A percentile compares a stretch with the other conserved stretches of the same genome.
phyloP scores from a whole-genome alignment of 2,888 invertebrate genomes.

The Agrochola macilenta region DNA sequence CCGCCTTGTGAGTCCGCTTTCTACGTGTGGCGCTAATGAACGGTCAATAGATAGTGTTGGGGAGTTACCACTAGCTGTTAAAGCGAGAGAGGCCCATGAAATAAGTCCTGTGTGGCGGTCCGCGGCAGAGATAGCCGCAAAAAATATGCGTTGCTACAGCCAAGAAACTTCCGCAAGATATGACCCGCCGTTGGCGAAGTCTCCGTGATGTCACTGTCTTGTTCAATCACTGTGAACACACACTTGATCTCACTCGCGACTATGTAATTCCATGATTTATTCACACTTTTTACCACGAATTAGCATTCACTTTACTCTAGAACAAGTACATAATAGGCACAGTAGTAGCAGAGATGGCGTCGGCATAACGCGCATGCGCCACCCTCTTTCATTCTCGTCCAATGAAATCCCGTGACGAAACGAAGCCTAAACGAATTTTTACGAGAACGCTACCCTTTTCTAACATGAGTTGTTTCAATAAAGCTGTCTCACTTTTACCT shows the following conservation, averaged over 20 bases:
- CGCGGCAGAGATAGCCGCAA: conserved; percentile 85
- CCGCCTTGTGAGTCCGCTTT: conserved; percentile 76
- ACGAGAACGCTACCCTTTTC: conserved; percentile 71
- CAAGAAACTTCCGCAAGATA: conserved; percentile 88
- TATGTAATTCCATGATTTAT: conserved; percentile 83
- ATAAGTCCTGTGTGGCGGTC: conserved; percentile 76
- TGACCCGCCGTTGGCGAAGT: conserved; percentile 80
- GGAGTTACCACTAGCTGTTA: conserved; percentile 83
- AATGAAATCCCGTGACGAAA: conserved; percentile 82
- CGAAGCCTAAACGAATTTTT: conserved; percentile 79
- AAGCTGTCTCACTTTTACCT: conserved; percentile 35
- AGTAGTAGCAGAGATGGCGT: conserved; percentile 90
- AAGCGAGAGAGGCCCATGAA: conserved; percentile 82
- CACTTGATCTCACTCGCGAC: conserved; percentile 79
- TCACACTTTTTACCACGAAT: conserved; percentile 80
- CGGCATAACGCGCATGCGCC: conserved; percentile 91
- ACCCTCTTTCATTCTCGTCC: conserved; percentile 85
- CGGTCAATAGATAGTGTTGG: conserved; percentile 71
- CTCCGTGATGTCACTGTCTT: conserved; percentile 74
- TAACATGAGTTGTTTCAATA: conserved; percentile 31
- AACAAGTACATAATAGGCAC: conserved; percentile 85
- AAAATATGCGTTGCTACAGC: conserved; percentile 89
- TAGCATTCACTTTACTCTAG: conserved; percentile 80
- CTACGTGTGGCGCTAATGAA: conserved; percentile 72
- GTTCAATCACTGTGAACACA: conserved; percentile 73